Conservation (phyloP, 2,888 invertebrate species). For the Dryomyza anilis region DNA sequence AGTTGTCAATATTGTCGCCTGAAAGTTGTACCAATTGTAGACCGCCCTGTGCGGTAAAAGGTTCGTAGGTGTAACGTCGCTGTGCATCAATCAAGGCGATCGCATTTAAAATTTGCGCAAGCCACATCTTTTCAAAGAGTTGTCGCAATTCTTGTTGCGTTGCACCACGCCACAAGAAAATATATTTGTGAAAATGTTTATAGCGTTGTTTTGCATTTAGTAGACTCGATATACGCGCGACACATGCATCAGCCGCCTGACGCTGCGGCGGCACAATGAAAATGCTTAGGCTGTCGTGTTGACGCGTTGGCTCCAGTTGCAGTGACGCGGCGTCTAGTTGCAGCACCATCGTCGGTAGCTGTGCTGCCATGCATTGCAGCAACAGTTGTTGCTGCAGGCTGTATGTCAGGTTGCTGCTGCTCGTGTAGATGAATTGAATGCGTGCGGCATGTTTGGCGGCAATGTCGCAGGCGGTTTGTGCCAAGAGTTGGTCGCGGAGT, state of each 20-base stretch:
- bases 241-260: slow-evolving; percentile 30
- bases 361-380: slow-evolving; percentile 22
- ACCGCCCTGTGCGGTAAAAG: slow-evolving; percentile 44
- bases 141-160: slow-evolving; percentile 32
- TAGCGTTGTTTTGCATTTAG: slow-evolving; percentile 44
- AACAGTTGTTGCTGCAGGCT: slow-evolving; percentile 22
- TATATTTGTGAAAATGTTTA: slow-evolving; percentile 49
- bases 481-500: neutral
- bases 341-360: slow-evolving; percentile 31
- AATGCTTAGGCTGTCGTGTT: slow-evolving; percentile 42
- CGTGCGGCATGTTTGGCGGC: slow-evolving; percentile 6
- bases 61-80: slow-evolving; percentile 46
- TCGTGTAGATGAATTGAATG: slow-evolving; percentile 28
- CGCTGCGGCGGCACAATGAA: slow-evolving; percentile 37
- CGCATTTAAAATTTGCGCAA: slow-evolving; percentile 43
- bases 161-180: slow-evolving; percentile 46
- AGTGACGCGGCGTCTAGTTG: slow-evolving; percentile 33
- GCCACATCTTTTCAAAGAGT: slow-evolving; percentile 46
- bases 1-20: neutral
- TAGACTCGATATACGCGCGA: slow-evolving; percentile 38
- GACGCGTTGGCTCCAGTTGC: slow-evolving; percentile 41
- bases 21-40: slow-evolving; percentile 24
- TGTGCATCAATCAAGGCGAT: slow-evolving; percentile 34
- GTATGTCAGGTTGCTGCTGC: neutral
- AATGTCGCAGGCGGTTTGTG: slow-evolving; percentile 30